Evolutionary conservation across 2,113 vertebrate genomes (phyloP), one percentile per base, ranked within the genome.

Genomic region (Callaeas wilsoni): DNA sequence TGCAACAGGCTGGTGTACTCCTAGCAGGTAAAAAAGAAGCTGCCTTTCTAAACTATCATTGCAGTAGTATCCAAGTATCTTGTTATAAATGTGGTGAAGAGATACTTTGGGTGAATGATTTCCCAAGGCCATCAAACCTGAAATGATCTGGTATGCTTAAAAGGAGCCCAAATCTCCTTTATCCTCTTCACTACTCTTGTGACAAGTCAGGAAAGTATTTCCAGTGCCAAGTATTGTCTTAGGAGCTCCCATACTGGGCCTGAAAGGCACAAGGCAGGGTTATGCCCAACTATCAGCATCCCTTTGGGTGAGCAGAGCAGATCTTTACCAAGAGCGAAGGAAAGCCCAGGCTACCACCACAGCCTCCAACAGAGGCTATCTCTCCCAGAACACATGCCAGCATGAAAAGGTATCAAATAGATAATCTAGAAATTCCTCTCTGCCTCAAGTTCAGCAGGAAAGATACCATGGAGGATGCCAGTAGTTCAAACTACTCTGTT

Each of bases 341-440:
- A 60, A 69, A 73, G 44, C 26, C 30, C 75, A 56, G 55, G 23
- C 35, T 6, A 15, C 5, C 59, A 19, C 1, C 3, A 0, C 42
- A 81, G 68, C 33, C 33, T 62, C 46, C 6, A 6, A 3, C 22
- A 33, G 26, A 65, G 18, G 32, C 33, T 30, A 1, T 3, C 39
- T 47, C 46, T 47, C 46, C 82, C 29, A 19, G 15, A 55, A 25
- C 10, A 29, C 52, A 53, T 1, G 14, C 30, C 12, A 47, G 26
- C 57, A 33, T 0, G 0, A 17, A 41, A 8, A 39, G 13, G 13
- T 18, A 5, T 8, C 63, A 71, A 25, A 71, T 0, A 52, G 44
- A 83, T 6, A 2, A 55, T 10, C 23, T 11, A 10, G 9, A 55
- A 83, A 59, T 4, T 26, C 4, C 12, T 83, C 47, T 23, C 37